phyloP scores from a whole-genome alignment of 2,797 vertebrate genomes.

The Xiphophorus birchmanni region DNA sequence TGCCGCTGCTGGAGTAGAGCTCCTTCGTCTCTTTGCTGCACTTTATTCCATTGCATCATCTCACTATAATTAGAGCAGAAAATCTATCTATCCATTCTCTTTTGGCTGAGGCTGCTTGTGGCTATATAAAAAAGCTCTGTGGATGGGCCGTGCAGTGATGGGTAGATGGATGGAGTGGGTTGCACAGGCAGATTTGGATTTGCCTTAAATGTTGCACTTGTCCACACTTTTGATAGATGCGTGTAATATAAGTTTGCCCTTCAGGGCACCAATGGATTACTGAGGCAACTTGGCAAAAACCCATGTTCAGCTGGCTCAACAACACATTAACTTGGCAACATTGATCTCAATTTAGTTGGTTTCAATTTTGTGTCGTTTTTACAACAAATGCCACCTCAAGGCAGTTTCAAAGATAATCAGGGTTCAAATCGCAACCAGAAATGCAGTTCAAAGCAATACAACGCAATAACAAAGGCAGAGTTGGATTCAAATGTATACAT shows the following conservation, averaged over 20 bases:
- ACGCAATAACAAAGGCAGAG: neutral
- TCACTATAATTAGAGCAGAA: slow-evolving; percentile 58
- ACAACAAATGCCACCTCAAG: neutral
- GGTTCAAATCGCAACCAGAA: neutral
- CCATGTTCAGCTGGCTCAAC: neutral
- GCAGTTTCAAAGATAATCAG: neutral
- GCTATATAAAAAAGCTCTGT: slow-evolving; percentile 44
- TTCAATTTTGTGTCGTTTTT: neutral
- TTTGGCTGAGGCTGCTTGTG: slow-evolving; percentile 41
- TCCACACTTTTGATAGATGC: slow-evolving; percentile 11
- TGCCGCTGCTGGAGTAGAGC: neutral
- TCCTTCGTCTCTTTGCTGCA: slow-evolving; percentile 17
- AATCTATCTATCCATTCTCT: slow-evolving; percentile 62
- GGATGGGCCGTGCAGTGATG: slow-evolving; percentile 21
- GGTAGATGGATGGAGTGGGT: slow-evolving; percentile 35
- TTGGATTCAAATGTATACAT: neutral
- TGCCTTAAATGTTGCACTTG: slow-evolving; percentile 19
- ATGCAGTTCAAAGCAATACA: neutral
- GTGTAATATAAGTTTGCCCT: slow-evolving; percentile 4
- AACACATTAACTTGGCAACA: neutral
- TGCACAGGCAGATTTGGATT: slow-evolving; percentile 22
- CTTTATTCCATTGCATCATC: slow-evolving; percentile 32
- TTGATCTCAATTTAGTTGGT: neutral
- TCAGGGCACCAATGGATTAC: slow-evolving; percentile 16
- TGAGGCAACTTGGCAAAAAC: slow-evolving; percentile 6